Conservation (phyloP, 2,888 invertebrate species). For the Chelonus formosanus region DNA sequence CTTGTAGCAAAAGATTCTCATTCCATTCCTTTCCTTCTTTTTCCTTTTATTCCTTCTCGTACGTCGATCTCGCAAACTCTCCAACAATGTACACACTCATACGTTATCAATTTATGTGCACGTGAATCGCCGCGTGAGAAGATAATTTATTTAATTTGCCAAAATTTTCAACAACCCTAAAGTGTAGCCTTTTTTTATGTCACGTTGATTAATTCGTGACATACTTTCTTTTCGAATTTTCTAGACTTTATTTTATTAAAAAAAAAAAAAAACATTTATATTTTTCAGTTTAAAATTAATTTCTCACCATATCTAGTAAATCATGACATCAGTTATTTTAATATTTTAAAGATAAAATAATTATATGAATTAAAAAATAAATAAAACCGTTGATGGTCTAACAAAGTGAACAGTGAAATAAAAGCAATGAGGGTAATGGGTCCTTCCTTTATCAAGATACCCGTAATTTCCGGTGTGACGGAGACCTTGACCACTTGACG, state of each 20-base stretch:
- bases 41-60: constrained; percentile 14
- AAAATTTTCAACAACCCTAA: constrained; percentile 4
- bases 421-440: constrained; percentile 15
- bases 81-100: constrained; percentile 3
- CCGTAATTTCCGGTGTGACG: constrained; percentile 27
- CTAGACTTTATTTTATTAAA: too few species aligned
- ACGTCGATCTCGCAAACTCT: neutral
- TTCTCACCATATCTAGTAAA: too few species aligned
- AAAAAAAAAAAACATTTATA: too few species aligned
- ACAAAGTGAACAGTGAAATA: neutral
- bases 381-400: neutral
- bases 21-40: constrained; percentile 14
- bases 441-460: neutral
- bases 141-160: constrained; percentile 2
- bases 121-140: constrained; percentile 16
- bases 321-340: too few species aligned
- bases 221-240: too few species aligned
- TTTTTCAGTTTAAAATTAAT: too few species aligned
- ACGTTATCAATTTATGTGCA: neutral
- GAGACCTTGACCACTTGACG: constrained; percentile 41
- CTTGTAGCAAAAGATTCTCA: constrained; percentile 48
- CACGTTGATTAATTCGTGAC: constrained; percentile 12
- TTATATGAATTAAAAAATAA: neutral
- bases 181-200: neutral
- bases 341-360: neutral